A percentile compares a stretch with the other conserved stretches of the same genome.
These are phyloP conservation scores for Cephus pulcher DNA, from an alignment of 2,888 invertebrate genomes.

Conservation along the genomic window DNA sequence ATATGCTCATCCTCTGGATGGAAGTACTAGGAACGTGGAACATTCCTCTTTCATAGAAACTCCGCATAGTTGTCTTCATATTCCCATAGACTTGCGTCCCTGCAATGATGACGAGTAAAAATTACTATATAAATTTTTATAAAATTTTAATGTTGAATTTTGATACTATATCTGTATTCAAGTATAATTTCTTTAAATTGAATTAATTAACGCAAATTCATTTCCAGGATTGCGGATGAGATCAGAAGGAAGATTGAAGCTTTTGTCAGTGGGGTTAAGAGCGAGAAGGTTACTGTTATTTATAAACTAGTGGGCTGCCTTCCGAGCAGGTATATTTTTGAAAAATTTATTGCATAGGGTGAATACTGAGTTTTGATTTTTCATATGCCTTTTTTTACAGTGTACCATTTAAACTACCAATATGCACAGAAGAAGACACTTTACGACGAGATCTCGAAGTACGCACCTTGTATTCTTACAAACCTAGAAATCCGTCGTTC, in stretches of 20 bases:
- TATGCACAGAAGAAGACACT: constrained; percentile 36
- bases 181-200: not conserved
- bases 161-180: not conserved
- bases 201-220: not conserved
- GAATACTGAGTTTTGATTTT: not conserved
- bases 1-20: not conserved
- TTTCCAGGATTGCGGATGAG: not conserved
- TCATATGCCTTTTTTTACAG: constrained; percentile 24
- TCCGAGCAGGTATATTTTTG: constrained; percentile 30
- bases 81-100: not conserved
- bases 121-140: not conserved
- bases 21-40: not conserved
- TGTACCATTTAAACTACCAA: constrained; percentile 42
- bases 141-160: not conserved
- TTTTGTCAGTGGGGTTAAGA: not conserved
- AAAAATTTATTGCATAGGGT: not conserved
- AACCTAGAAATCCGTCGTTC: not conserved
- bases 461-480: constrained; percentile 34
- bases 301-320: constrained; percentile 30
- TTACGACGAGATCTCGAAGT: constrained; percentile 31
- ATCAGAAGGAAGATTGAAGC: not conserved
- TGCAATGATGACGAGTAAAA: not conserved
- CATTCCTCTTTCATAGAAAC: not conserved
- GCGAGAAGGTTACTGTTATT: not conserved
- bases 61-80: not conserved